Conservation (phyloP, 2,888 invertebrate species). For the Synergus umbraculus region DNA sequence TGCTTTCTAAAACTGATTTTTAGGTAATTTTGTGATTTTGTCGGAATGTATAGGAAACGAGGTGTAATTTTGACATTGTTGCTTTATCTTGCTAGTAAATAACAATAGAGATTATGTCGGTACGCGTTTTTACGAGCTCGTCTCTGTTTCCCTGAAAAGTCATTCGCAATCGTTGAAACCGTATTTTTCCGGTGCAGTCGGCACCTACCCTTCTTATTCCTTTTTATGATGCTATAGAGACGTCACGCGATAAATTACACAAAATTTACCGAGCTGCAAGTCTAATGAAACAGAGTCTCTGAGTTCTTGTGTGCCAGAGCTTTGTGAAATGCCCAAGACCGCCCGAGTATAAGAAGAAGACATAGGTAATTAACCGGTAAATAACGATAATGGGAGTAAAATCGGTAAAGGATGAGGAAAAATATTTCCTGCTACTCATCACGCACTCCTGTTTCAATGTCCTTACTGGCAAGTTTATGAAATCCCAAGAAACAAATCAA, state of each 20-base stretch:
- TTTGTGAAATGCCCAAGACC: constrained; percentile 23
- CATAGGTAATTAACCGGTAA: constrained; percentile 39
- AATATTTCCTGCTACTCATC: constrained; percentile 13
- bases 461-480: background rate
- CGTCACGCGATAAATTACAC: constrained; percentile 56
- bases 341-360: constrained; percentile 38
- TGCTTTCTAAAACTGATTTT: background rate
- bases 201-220: constrained; percentile 38
- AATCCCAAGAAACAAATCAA: no score
- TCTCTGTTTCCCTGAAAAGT: constrained; percentile 36
- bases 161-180: constrained; percentile 38
- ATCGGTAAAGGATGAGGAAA: background rate
- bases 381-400: constrained; percentile 36
- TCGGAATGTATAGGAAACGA: background rate
- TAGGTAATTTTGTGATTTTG: background rate
- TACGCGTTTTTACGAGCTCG: constrained; percentile 16
- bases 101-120: constrained; percentile 31
- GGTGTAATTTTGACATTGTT: background rate
- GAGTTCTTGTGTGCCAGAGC: constrained; percentile 35
- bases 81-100: background rate
- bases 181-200: constrained; percentile 37
- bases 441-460: background rate
- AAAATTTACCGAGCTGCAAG: constrained; percentile 40
- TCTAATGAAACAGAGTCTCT: constrained; percentile 34
- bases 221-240: constrained; percentile 42